Evolutionary conservation across 2,888 invertebrate species (phyloP), one percentile per base, ranked within the genome.

Genomic region (Eudasyphora cyanicolor): DNA sequence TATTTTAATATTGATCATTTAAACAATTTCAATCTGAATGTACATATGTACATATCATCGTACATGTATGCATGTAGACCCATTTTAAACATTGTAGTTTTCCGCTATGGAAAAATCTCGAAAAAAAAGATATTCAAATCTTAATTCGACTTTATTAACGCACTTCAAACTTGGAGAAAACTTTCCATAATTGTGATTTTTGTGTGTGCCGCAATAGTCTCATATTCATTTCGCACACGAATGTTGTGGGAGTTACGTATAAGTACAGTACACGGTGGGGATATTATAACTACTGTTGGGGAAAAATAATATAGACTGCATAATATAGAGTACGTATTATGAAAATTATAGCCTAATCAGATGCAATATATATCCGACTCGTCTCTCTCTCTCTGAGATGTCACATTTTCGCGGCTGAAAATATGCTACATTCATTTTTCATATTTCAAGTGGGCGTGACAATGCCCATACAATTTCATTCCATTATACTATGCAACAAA

Each of bases 121-220:
- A 38, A 64, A 64, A 35, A 32, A 64, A 38, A 64, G 19, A 64
- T 21, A 67, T 24, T 67, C 57, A 42, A 79, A 79, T 54, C 76
- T 81, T 81, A 84, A 84, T 84, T 84, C 60, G 81, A 32, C 81
- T 84, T 84, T 81, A 84, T 84, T 84, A 84, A 84, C 84, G 84
- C 84, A 84, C 84, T 84, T 84, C 69, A 80, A 79, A 62, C 45
- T 73, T 29, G 27, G 57, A 71, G 70, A 71, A 76, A 79, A 79
- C 73, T 79, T 83, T 79, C 78, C 76, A 81, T 51, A 76, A 81
- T 71, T 80, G 38, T 76, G 69, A 60, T 76, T 67, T 60, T 69
- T 42, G n/a, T 38, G 14, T 54, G 1, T 67, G 67, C 74, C 74
- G 35, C 57, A 10, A 32, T n/a, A 12, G 67, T 73, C 42, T 38